phyloP scores from a whole-genome alignment of 2,797 vertebrate species.

The Peromyscus melanophrys region DNA sequence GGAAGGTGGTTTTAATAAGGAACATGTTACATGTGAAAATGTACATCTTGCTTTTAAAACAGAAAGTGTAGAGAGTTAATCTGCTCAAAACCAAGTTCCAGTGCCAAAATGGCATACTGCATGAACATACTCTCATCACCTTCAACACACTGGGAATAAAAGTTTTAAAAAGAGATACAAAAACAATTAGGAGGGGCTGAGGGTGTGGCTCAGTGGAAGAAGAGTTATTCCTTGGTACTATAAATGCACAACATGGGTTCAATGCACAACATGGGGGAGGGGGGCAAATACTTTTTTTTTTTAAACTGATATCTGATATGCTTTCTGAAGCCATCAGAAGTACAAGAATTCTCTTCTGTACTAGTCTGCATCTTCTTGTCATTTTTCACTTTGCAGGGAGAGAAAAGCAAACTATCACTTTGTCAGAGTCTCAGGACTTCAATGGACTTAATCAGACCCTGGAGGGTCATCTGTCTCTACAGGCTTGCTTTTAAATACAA shows the following conservation, averaged over 20 bases:
- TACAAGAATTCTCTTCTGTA: neutral
- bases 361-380: neutral
- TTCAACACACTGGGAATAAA: neutral
- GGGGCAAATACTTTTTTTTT: neutral
- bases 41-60: neutral
- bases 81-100: neutral
- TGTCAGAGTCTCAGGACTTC: neutral
- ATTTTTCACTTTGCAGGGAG: neutral
- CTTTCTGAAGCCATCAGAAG: constrained; percentile 30
- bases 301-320: neutral
- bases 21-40: neutral
- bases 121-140: neutral
- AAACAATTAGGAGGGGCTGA: neutral
- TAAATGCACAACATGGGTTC: too few species aligned
- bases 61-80: neutral
- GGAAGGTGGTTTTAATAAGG: neutral
- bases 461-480: neutral
- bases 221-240: neutral
- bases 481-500: neutral
- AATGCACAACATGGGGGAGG: neutral
- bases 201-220: neutral
- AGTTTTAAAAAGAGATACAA: neutral
- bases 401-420: constrained; percentile 15
- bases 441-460: constrained; percentile 29
- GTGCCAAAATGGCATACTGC: neutral